These are phyloP conservation scores for Macrotis lagotis DNA, from an alignment of 2,113 vertebrate species.

Conservation along the genomic window DNA sequence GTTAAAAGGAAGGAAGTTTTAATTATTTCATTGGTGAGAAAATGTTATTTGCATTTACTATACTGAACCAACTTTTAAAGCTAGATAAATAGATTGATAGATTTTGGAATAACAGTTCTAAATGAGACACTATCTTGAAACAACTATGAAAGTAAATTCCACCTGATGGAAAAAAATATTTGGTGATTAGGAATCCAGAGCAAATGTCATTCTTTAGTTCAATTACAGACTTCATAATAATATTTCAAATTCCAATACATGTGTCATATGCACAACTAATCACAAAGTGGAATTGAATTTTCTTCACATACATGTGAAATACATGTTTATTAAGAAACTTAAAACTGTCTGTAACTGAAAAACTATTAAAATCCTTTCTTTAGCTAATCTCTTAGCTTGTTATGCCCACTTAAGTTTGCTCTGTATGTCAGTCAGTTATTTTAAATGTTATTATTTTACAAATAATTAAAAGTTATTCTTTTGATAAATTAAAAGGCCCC, in stretches of 20 bases:
- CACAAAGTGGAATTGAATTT: slow-evolving; percentile 13
- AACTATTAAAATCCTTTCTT: background rate
- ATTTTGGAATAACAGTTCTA: slow-evolving; percentile 10
- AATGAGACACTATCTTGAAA: background rate
- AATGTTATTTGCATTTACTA: background rate
- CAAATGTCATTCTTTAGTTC: slow-evolving; percentile 20
- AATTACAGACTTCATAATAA: slow-evolving; percentile 33
- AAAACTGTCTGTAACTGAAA: slow-evolving; percentile 1
- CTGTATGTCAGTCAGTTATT: background rate
- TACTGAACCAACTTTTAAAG: background rate
- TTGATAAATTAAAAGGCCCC: background rate
- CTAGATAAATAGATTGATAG: background rate
- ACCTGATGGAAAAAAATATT: slow-evolving; percentile 50
- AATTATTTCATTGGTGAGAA: background rate
- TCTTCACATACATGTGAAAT: background rate
- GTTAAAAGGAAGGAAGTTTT: background rate
- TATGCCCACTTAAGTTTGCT: background rate
- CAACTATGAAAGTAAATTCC: slow-evolving; percentile 18
- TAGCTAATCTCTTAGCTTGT: background rate
- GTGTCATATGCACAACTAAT: slow-evolving; percentile 10
- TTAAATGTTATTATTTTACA: slow-evolving; percentile 6
- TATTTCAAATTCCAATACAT: slow-evolving; percentile 22
- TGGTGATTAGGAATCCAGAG: background rate
- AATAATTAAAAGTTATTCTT: background rate
- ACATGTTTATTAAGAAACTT: background rate